phyloP scores from a whole-genome alignment of 1,140 invertebrate species.

The Nautilus pompilius region DNA sequence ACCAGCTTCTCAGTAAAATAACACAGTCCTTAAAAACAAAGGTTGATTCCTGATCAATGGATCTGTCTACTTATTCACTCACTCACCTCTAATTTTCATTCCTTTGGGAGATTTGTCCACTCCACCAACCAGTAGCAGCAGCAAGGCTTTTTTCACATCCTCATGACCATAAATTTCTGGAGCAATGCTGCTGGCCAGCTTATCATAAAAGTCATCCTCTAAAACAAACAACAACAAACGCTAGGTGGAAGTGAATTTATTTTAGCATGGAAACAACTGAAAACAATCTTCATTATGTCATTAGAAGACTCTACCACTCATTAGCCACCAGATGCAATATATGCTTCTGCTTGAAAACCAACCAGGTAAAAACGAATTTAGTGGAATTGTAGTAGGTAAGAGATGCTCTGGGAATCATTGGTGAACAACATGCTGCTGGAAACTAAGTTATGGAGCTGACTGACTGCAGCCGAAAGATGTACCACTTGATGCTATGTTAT shows the following conservation, averaged over 20 bases:
- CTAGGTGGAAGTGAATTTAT: background rate
- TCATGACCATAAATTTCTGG: constrained; percentile 99
- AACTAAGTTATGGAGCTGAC: too few species aligned
- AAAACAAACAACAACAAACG: constrained; percentile 11
- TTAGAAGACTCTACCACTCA: too few species aligned
- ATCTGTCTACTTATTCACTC: too few species aligned
- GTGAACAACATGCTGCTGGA: too few species aligned
- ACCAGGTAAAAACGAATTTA: background rate
- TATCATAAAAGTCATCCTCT: constrained; percentile 88
- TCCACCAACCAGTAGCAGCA: constrained; percentile 91
- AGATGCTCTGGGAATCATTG: too few species aligned
- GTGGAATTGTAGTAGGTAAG: background rate
- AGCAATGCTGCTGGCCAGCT: constrained; percentile 88
- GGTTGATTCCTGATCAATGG: too few species aligned
- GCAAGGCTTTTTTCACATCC: constrained; percentile 95
- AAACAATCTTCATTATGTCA: background rate
- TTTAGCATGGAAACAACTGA: background rate
- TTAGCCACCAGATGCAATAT: too few species aligned
- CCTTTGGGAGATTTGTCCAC: constrained; percentile 81
- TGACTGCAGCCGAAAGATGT: too few species aligned
- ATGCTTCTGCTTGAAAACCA: too few species aligned
- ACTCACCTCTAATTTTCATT: constrained; percentile 73
- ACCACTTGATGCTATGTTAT: too few species aligned
- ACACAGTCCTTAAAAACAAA: background rate
- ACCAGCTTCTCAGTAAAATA: background rate